Percentiles rank a stretch among this genome's conserved stretches.
Conservation (phyloP, 2,797 vertebrate species). For the Sebastes miniatus region DNA sequence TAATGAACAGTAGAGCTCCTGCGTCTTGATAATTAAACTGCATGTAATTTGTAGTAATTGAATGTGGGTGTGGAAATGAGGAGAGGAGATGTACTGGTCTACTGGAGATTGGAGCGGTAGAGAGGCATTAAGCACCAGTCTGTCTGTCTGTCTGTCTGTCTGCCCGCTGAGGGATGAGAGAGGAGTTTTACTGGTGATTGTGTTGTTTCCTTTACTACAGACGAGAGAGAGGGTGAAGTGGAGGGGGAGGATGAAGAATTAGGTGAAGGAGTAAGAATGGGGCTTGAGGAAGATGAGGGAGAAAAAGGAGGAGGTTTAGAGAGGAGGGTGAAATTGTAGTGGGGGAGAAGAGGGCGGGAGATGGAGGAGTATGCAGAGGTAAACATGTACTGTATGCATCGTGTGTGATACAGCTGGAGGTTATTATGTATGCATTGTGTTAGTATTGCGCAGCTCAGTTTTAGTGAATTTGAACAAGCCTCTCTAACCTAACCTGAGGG, state of each 20-base stretch:
- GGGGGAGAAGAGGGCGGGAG: neutral
- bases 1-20: slow-evolving; percentile 67
- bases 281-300: neutral
- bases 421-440: neutral
- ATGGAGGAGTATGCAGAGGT: neutral
- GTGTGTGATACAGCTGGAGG: neutral
- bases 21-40: slow-evolving; percentile 66
- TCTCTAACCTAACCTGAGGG: neutral
- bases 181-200: slow-evolving; percentile 20
- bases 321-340: neutral
- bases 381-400: neutral
- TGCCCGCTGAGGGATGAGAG: neutral
- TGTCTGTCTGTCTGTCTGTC: neutral
- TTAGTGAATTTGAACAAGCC: neutral
- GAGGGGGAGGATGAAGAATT: neutral
- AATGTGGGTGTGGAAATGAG: slow-evolving; percentile 51
- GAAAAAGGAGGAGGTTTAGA: neutral
- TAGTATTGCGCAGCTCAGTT: neutral
- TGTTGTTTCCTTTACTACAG: slow-evolving; percentile 24
- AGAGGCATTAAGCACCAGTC: slow-evolving; percentile 11
- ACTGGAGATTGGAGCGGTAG: slow-evolving; percentile 34
- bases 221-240: neutral
- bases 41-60: slow-evolving; percentile 69
- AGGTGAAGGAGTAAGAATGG: neutral
- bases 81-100: slow-evolving; percentile 43